Conservation (phyloP, 2,113 vertebrate genomes). For the Chaetodon trifascialis region DNA sequence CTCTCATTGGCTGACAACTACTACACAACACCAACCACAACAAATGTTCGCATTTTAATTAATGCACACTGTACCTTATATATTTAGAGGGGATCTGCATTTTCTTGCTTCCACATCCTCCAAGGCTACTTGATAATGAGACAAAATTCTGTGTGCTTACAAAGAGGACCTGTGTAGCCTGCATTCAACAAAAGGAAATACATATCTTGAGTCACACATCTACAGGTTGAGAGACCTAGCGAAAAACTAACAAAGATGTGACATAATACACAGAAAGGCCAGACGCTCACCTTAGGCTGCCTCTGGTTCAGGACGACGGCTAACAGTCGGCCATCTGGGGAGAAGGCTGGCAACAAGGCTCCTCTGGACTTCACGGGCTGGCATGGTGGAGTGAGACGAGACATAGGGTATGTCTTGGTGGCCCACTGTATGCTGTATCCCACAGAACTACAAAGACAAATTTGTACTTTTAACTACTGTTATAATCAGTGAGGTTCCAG, state of each 20-base stretch:
- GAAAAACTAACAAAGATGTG: background rate
- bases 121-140: constrained; percentile 87
- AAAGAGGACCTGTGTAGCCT: constrained; percentile 94
- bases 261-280: background rate
- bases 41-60: background rate
- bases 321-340: constrained; percentile 89
- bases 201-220: background rate
- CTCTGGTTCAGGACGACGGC: constrained; percentile 92
- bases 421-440: constrained; percentile 87
- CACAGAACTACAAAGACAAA: constrained; percentile 75
- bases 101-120: constrained; percentile 92
- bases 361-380: constrained; percentile 91
- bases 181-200: constrained; percentile 39
- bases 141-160: constrained; percentile 91
- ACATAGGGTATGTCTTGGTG: constrained; percentile 86
- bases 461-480: background rate
- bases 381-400: constrained; percentile 85
- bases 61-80: constrained; percentile 84
- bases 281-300: constrained; percentile 87
- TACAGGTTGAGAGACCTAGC: background rate
- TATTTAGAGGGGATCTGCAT: constrained; percentile 85
- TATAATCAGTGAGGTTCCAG: background rate
- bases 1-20: background rate
- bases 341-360: constrained; percentile 88
- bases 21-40: background rate